Base-by-base conservation (phyloP, 2,113 vertebrate genomes). In the Candoia aspera region DNA sequence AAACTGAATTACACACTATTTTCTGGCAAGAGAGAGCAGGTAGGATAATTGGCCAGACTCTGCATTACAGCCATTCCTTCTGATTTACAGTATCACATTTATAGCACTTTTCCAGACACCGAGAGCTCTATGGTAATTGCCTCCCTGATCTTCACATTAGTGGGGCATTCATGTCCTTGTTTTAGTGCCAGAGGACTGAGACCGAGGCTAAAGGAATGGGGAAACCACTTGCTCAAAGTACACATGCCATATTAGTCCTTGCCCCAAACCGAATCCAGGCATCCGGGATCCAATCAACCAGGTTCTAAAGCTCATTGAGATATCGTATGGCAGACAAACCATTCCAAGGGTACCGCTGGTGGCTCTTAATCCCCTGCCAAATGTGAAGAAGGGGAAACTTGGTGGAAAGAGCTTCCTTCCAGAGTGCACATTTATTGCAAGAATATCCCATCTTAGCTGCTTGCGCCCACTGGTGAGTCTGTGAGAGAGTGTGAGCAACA, bases 111-210 rank as follows among this genome's bases (percentile, higher is more conserved):
- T 15, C 1, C 9, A 60, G 73, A 57, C 15, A 29, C 86, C 87
- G 58, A 87, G 55, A 49, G 42, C 42, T 84, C 46, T 88, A 62
- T 17, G 19, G 46, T 89, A 84, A 89, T 92, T 92, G 73, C 29
- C 29, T 64, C 15, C 6, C 87, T 87, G 57, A 62, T 62, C 12
- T 84, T 92, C 57, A 89, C 23, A 89, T 89, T 64, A 89, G 73
- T 54, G 60, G 73, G 73, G 54, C 73, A 64, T 85, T 89, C 46
- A 26, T 24, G 26, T 26, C 33, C 4, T 60, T 84, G 3, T 89
- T 92, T 84, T 84, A 33, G 42, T 62, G 68, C 29, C 49, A 73
- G 88, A 37, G 53, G 21, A 86, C 21, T 64, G 33, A 53, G 19
- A 12, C 29, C 8, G 83, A 54, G 46, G 33, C 68, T 79, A 33